Evolutionary conservation across 1,140 invertebrate species (phyloP).

Genomic region (Camponotus floridanus): DNA sequence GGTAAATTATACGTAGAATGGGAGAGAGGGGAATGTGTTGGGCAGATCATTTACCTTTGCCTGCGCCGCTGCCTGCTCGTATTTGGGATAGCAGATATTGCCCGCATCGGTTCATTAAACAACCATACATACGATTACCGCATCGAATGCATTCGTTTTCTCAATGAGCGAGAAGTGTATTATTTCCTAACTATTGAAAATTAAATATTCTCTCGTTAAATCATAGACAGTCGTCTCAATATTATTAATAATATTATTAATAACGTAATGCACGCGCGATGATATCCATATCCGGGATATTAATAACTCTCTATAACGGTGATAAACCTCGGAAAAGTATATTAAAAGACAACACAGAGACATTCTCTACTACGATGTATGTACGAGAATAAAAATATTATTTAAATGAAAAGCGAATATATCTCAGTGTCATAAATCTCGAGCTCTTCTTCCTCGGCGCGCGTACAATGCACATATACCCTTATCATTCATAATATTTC

Average conservation of each 20-base stretch:
- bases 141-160: background rate
- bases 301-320: background rate
- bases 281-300: background rate
- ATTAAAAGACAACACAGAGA: background rate
- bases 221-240: background rate
- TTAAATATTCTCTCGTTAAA: background rate
- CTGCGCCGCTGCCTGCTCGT: constrained; percentile 24
- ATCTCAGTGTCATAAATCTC: constrained; percentile 53
- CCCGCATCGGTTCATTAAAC: constrained; percentile 46
- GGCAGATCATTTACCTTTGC: constrained; percentile 43
- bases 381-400: constrained; percentile 51
- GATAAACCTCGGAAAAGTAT: background rate
- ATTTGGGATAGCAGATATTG: constrained; percentile 44
- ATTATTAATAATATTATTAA: background rate
- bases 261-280: background rate
- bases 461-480: constrained; percentile 34
- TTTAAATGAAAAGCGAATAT: constrained; percentile 56
- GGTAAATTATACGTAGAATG: constrained; percentile 30
- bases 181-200: background rate
- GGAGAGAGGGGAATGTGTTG: constrained; percentile 12
- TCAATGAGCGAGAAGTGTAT: background rate
- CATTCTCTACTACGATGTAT: background rate
- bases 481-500: constrained; percentile 64
- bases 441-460: constrained; percentile 49
- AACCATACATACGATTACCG: constrained; percentile 26